Evolutionary conservation across 2,113 vertebrate species (phyloP).

Genomic region (Scomber scombrus): DNA sequence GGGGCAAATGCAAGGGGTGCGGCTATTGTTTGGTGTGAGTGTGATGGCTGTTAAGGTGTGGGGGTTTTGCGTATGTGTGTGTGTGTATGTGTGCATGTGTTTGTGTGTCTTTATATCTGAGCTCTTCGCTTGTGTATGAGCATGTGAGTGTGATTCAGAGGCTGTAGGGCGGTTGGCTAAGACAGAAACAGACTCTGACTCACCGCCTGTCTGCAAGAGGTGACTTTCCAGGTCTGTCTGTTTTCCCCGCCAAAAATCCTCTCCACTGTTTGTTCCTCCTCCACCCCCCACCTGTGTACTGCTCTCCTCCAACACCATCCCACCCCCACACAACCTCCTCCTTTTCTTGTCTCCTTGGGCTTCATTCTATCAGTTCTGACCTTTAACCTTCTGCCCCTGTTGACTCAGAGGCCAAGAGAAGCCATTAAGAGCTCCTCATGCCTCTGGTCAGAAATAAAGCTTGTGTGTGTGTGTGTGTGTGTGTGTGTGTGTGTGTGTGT

Average conservation of each 20-base stretch:
- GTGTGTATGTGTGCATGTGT: slow-evolving; percentile 9
- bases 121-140: slow-evolving; percentile 21
- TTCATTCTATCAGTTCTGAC: slow-evolving; percentile 73
- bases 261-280: slow-evolving; percentile 47
- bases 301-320: neutral
- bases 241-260: slow-evolving; percentile 76
- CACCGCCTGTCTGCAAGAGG: slow-evolving; percentile 60
- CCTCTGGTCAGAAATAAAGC: slow-evolving; percentile 59
- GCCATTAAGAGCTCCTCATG: slow-evolving; percentile 61
- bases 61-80: slow-evolving; percentile 9
- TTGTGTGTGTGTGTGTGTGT: neutral
- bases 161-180: neutral
- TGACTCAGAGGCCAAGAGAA: slow-evolving; percentile 73
- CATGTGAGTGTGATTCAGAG: slow-evolving; percentile 59
- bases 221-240: slow-evolving; percentile 63
- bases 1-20: neutral
- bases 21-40: slow-evolving; percentile 42
- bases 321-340: neutral
- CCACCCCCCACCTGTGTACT: slow-evolving; percentile 36
- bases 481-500: neutral
- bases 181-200: slow-evolving; percentile 70
- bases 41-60: slow-evolving; percentile 11
- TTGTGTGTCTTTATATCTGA: slow-evolving; percentile 21
- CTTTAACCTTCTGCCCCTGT: slow-evolving; percentile 72
- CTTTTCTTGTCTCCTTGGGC: slow-evolving; percentile 47